Percentiles rank a stretch among this genome's conserved stretches.
phyloP scores from a whole-genome alignment of 2,888 invertebrate species.

The Cataglyphis albicans region DNA sequence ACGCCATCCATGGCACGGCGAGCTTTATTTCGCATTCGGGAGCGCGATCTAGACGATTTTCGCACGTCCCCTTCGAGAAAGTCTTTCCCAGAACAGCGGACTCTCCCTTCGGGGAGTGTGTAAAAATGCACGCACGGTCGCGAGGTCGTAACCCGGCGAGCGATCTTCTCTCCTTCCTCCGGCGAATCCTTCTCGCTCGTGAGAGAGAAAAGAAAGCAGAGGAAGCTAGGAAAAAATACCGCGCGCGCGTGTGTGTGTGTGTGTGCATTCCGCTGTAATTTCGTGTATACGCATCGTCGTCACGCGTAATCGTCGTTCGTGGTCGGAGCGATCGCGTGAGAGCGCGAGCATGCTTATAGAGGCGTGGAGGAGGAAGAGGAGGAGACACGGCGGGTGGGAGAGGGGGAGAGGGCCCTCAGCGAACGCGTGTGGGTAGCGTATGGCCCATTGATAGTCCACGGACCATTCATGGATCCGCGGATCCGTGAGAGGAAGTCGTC shows the following conservation, averaged over 20 bases:
- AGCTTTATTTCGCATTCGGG: slow-evolving; percentile 42
- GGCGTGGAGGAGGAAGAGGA: background rate
- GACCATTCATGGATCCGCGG: slow-evolving; percentile 82
- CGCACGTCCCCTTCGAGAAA: slow-evolving; percentile 50
- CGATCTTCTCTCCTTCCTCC: slow-evolving; percentile 7
- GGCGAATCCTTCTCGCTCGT: slow-evolving; percentile 33
- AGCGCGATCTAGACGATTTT: slow-evolving; percentile 37
- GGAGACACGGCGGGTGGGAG: background rate
- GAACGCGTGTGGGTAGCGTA: slow-evolving; percentile 69
- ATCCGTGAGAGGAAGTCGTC: slow-evolving; percentile 79
- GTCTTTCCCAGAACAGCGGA: slow-evolving; percentile 45
- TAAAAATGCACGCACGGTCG: slow-evolving; percentile 29
- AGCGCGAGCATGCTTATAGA: slow-evolving; percentile 60
- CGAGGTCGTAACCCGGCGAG: slow-evolving; percentile 43
- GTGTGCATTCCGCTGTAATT: slow-evolving; percentile 14
- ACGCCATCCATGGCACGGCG: background rate
- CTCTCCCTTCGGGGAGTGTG: slow-evolving; percentile 10
- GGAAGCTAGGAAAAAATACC: slow-evolving; percentile 17
- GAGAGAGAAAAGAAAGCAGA: slow-evolving; percentile 44
- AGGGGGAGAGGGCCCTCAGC: slow-evolving; percentile 27
- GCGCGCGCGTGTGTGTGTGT: background rate
- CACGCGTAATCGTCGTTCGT: background rate
- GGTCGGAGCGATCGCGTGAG: slow-evolving; percentile 66
- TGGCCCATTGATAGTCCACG: slow-evolving; percentile 82
- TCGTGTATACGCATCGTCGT: slow-evolving; percentile 4